Evolutionary conservation across 2,888 invertebrate species (phyloP).

Genomic region (Trichopria drosophilae): DNA sequence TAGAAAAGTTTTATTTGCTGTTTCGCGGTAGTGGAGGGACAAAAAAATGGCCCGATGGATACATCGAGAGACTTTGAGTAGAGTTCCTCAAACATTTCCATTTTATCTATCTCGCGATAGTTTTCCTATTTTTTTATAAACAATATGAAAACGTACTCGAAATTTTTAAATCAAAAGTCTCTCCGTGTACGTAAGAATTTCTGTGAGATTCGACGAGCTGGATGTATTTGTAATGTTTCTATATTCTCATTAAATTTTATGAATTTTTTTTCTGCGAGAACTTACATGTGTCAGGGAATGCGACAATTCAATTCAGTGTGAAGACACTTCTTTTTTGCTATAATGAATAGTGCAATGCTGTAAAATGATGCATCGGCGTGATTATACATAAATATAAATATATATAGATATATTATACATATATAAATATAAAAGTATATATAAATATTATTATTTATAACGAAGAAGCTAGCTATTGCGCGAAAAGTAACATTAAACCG

Average conservation of each 20-base stretch:
- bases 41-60: too few species aligned
- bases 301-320: neutral
- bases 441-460: constrained; percentile 36
- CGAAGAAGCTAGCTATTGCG: constrained; percentile 41
- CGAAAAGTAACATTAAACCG: constrained; percentile 43
- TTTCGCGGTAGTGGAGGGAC: too few species aligned
- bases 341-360: constrained; percentile 51
- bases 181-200: too few species aligned
- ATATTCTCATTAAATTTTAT: constrained; percentile 29
- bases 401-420: constrained; percentile 45
- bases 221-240: constrained; percentile 33
- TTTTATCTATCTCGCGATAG: too few species aligned
- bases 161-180: too few species aligned
- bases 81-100: too few species aligned
- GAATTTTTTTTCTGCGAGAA: constrained; percentile 13
- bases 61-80: too few species aligned
- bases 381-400: constrained; percentile 49
- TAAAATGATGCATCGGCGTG: constrained; percentile 55
- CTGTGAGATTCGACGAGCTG: too few species aligned
- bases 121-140: too few species aligned
- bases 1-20: too few species aligned
- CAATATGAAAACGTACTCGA: too few species aligned
- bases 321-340: constrained; percentile 39
- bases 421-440: constrained; percentile 39
- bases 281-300: neutral